Conservation (phyloP, 2,113 vertebrate genomes). For the Odocoileus hemionus region DNA sequence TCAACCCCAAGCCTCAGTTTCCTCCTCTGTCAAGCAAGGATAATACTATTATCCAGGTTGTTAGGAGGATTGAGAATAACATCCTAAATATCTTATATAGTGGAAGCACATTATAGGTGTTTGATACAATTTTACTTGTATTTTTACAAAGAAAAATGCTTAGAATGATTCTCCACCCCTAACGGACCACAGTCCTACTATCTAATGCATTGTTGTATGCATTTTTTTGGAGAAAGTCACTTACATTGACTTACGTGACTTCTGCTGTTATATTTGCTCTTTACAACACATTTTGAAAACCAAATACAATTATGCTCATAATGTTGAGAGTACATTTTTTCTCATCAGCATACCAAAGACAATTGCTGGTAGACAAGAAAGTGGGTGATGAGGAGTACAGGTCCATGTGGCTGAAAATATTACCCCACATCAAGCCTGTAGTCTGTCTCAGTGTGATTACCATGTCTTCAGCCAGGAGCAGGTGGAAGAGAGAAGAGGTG, state of each 20-base stretch:
- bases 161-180: background rate
- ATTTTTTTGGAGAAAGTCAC: background rate
- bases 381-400: background rate
- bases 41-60: background rate
- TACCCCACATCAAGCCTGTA: background rate
- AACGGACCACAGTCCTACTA: background rate
- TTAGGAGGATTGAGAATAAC: background rate
- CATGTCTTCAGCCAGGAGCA: background rate
- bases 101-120: background rate
- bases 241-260: background rate
- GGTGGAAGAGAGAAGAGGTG: background rate
- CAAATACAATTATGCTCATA: background rate
- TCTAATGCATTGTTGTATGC: background rate
- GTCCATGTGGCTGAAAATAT: background rate
- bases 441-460: background rate
- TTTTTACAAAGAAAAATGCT: conserved; percentile 24
- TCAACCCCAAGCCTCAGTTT: background rate
- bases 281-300: conserved; percentile 31
- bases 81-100: background rate
- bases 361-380: background rate
- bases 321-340: background rate
- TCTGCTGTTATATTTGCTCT: background rate
- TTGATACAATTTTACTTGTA: background rate
- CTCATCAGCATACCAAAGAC: background rate
- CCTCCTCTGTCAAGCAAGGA: background rate